Evolutionary conservation across 2,888 invertebrate species (phyloP).

Genomic region (Anarsia innoxiella): DNA sequence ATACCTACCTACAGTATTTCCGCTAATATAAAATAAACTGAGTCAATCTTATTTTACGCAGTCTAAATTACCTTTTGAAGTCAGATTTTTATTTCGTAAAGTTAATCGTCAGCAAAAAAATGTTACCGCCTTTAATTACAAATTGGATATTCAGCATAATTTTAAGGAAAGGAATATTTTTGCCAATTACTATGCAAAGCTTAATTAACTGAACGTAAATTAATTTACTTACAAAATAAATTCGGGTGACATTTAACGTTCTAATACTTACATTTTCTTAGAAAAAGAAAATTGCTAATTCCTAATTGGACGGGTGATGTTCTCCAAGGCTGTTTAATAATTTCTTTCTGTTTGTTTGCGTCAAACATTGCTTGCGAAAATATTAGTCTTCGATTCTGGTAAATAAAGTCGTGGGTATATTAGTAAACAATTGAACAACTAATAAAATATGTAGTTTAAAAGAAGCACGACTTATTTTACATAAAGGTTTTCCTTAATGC

Average conservation of each 20-base stretch:
- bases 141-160: slow-evolving; percentile 53
- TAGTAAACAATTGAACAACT: too few species aligned
- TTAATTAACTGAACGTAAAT: slow-evolving; percentile 53
- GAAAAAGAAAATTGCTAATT: slow-evolving; percentile 3
- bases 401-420: too few species aligned
- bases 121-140: slow-evolving; percentile 56
- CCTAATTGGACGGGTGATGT: slow-evolving; percentile 12
- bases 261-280: slow-evolving; percentile 5
- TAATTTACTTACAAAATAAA: slow-evolving; percentile 41
- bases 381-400: too few species aligned
- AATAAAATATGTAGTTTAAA: too few species aligned
- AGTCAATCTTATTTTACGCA: too few species aligned
- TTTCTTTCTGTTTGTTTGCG: slow-evolving; percentile 2
- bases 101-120: slow-evolving; percentile 40
- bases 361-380: too few species aligned
- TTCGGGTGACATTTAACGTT: slow-evolving; percentile 36
- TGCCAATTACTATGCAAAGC: slow-evolving; percentile 62
- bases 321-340: slow-evolving; percentile 6
- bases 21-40: too few species aligned
- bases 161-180: slow-evolving; percentile 40
- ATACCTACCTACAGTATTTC: too few species aligned
- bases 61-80: slow-evolving; percentile 9
- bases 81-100: slow-evolving; percentile 22
- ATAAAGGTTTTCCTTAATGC: too few species aligned
- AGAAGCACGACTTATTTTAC: too few species aligned